A percentile compares a stretch with the other conserved stretches of the same genome.
Conservation (phyloP, 2,113 vertebrate species). For the Lophura nycthemera region DNA sequence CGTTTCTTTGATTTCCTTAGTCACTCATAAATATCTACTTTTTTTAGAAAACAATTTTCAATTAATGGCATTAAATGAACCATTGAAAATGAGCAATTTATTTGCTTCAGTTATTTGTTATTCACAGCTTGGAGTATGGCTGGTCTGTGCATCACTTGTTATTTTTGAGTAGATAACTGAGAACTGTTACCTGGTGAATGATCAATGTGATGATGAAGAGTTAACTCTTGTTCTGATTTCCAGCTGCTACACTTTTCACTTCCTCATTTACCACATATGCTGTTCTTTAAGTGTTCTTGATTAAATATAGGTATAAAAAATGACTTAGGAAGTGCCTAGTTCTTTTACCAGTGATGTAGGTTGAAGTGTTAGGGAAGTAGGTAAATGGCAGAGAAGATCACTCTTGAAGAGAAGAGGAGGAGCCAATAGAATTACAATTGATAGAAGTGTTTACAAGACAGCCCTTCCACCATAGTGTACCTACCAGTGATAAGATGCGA, state of each 20-base stretch:
- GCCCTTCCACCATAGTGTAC: background rate
- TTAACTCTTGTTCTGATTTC: background rate
- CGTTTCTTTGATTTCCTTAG: background rate
- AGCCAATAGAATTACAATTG: accelerated
- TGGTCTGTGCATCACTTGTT: background rate
- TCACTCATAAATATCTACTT: background rate
- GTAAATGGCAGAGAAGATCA: background rate
- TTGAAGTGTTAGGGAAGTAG: background rate
- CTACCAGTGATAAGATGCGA: background rate
- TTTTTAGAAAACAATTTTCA: slow-evolving; percentile 30
- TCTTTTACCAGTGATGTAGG: background rate
- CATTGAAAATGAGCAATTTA: slow-evolving; percentile 1
- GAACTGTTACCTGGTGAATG: background rate
- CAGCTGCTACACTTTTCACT: background rate
- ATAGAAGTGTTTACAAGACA: background rate
- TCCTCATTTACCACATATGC: background rate
- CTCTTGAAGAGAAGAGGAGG: background rate
- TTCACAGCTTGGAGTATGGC: background rate
- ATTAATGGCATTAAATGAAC: slow-evolving; percentile 16
- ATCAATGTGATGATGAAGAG: background rate
- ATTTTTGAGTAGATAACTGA: background rate
- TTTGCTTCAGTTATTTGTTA: slow-evolving; percentile 24
- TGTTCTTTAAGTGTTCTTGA: background rate
- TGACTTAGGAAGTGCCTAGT: background rate
- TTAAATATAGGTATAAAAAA: background rate